These are phyloP conservation scores for Xenus cinereus DNA, from an alignment of 2,113 vertebrate species.

Conservation along the genomic window DNA sequence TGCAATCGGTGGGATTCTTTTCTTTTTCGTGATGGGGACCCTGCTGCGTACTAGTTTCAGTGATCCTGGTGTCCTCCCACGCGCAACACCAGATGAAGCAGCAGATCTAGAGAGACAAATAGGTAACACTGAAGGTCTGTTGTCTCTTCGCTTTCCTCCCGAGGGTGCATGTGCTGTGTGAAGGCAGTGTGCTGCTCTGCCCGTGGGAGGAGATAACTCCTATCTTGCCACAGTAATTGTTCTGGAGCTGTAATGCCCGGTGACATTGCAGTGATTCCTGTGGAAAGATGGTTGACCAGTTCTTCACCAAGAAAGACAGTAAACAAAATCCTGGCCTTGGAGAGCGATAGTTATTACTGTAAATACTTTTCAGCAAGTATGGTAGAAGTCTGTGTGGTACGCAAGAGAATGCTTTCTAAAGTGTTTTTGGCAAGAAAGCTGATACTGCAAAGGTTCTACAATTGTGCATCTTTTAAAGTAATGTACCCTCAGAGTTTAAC, in stretches of 20 bases:
- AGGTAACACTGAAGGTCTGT: conserved; percentile 81
- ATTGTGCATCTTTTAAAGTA: not conserved
- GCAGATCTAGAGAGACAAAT: conserved; percentile 96
- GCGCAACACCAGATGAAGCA: conserved; percentile 90
- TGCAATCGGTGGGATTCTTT: conserved; percentile 88
- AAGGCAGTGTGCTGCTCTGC: conserved; percentile 21
- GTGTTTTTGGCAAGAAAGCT: not conserved
- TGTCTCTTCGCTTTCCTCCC: conserved; percentile 17
- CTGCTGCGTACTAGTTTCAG: conserved; percentile 95
- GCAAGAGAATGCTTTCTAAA: not conserved
- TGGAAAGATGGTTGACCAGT: not conserved
- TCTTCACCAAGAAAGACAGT: not conserved
- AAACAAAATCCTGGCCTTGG: not conserved
- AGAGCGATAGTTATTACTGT: not conserved
- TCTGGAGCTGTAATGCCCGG: not conserved
- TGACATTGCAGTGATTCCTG: not conserved
- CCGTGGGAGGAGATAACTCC: not conserved
- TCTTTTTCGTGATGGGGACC: conserved; percentile 93
- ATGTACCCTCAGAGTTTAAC: not conserved
- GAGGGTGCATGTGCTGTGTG: not conserved
- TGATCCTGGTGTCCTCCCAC: conserved; percentile 91
- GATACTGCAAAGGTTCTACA: not conserved
- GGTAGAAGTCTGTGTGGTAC: not conserved
- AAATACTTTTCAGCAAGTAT: not conserved
- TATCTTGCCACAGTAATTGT: not conserved